These are phyloP conservation scores for Stictonetta naevosa DNA, from an alignment of 2,113 vertebrate genomes.

Conservation along the genomic window DNA sequence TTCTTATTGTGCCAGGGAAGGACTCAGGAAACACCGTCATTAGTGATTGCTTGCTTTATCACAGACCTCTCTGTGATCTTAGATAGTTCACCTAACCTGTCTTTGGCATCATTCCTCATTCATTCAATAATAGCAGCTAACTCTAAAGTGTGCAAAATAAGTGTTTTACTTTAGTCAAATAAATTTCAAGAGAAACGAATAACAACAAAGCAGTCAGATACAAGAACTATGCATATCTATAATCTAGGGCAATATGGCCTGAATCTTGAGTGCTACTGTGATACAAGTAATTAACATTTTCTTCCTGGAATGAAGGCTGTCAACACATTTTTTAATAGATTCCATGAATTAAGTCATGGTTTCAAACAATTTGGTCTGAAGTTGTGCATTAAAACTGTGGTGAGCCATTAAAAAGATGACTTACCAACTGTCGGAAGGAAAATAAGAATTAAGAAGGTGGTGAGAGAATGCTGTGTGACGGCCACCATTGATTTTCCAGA, in stretches of 20 bases:
- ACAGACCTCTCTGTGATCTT: neutral
- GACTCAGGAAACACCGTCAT: neutral
- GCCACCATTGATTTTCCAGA: conserved; percentile 63
- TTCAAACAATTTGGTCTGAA: conserved; percentile 73
- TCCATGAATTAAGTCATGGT: conserved; percentile 72
- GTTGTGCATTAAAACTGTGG: conserved; percentile 66
- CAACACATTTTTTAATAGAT: conserved; percentile 73
- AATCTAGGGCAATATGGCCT: conserved; percentile 73
- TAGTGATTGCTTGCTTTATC: neutral
- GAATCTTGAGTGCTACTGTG: conserved; percentile 74
- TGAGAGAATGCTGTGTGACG: conserved; percentile 45
- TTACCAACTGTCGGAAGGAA: conserved; percentile 71
- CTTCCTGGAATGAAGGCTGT: conserved; percentile 74
- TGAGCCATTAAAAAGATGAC: conserved; percentile 72
- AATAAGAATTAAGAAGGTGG: conserved; percentile 68
- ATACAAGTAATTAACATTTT: conserved; percentile 75
- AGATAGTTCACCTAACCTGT: neutral
- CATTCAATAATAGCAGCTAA: neutral
- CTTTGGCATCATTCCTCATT: neutral
- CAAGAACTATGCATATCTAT: conserved; percentile 70
- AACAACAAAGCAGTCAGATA: conserved; percentile 7
- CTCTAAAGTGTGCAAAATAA: conserved; percentile 6
- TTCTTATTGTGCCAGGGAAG: neutral
- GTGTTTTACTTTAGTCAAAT: conserved; percentile 47
- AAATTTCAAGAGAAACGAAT: conserved; percentile 14